These are phyloP conservation scores for Pseudoips prasinana DNA, from an alignment of 2,888 invertebrate species.

Conservation along the genomic window DNA sequence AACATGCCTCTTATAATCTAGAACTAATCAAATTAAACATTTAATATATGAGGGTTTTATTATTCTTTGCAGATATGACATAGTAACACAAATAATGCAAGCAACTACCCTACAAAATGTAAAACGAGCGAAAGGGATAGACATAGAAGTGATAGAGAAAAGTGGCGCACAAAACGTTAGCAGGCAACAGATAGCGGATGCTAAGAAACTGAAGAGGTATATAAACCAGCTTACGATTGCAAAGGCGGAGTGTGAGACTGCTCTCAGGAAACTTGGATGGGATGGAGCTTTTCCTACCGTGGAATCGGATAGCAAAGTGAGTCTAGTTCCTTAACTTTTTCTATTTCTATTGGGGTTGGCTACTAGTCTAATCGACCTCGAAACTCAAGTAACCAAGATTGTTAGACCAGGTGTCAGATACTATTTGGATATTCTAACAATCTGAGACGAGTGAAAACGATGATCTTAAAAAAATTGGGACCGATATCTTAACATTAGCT, in stretches of 20 bases:
- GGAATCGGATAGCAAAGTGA: constrained; percentile 71
- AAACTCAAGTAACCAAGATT: too few relatives aligned
- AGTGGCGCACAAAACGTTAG: constrained; percentile 80
- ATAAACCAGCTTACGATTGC: constrained; percentile 91
- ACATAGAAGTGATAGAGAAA: constrained; percentile 82
- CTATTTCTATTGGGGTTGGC: too few relatives aligned
- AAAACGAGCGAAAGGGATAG: constrained; percentile 91
- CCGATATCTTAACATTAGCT: too few relatives aligned
- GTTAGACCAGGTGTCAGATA: too few relatives aligned
- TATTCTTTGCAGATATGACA: constrained; percentile 86
- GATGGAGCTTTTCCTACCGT: constrained; percentile 85
- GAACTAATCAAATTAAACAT: too few relatives aligned
- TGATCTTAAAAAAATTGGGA: too few relatives aligned
- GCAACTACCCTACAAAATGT: constrained; percentile 95
- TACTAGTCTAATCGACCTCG: too few relatives aligned
- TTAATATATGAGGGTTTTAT: too few relatives aligned
- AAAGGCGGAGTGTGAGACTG: constrained; percentile 90
- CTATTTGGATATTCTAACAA: too few relatives aligned
- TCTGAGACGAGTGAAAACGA: too few relatives aligned
- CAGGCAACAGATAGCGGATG: constrained; percentile 90
- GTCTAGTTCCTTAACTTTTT: too few relatives aligned
- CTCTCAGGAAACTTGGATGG: constrained; percentile 88
- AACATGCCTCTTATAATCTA: too few relatives aligned
- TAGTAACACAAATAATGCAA: constrained; percentile 96
- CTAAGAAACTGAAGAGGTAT: constrained; percentile 91